These are phyloP conservation scores for Prenolepis imparis DNA, from an alignment of 2,888 invertebrate species.

Conservation along the genomic window DNA sequence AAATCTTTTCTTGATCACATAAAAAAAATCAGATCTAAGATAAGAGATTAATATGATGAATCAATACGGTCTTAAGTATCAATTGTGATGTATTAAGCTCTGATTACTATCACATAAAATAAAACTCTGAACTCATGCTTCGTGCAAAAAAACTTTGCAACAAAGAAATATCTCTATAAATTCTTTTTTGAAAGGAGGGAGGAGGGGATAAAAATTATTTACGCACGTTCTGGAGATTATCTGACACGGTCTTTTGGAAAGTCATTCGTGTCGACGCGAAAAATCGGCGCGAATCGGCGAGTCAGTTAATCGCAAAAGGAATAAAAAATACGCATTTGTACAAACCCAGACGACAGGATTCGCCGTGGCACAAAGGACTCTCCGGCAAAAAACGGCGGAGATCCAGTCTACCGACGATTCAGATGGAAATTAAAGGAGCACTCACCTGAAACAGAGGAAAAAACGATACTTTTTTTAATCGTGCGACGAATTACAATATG, in stretches of 20 bases:
- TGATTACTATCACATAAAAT: background rate
- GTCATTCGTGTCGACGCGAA: slow-evolving; percentile 17
- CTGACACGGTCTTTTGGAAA: background rate
- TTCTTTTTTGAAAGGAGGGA: background rate
- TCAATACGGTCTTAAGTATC: background rate
- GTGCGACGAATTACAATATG: slow-evolving; percentile 62
- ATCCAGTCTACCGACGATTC: slow-evolving; percentile 61
- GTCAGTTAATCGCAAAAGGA: background rate
- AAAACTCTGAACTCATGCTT: background rate
- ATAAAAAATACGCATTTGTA: slow-evolving; percentile 35
- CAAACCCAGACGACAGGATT: slow-evolving; percentile 35
- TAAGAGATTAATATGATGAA: background rate
- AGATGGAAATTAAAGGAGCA: slow-evolving; percentile 65
- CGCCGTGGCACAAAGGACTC: slow-evolving; percentile 25
- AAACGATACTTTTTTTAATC: slow-evolving; percentile 46
- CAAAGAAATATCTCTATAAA: background rate
- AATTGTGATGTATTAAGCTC: background rate
- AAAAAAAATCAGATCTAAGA: background rate
- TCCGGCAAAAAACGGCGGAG: slow-evolving; percentile 17
- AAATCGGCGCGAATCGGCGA: background rate
- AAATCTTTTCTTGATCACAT: background rate
- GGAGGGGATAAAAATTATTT: background rate
- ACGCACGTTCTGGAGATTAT: background rate
- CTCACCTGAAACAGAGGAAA: slow-evolving; percentile 72
- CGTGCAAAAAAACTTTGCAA: background rate